These are phyloP conservation scores for Odontamblyopus rebecca DNA, from an alignment of 2,797 vertebrate genomes.

Conservation along the genomic window DNA sequence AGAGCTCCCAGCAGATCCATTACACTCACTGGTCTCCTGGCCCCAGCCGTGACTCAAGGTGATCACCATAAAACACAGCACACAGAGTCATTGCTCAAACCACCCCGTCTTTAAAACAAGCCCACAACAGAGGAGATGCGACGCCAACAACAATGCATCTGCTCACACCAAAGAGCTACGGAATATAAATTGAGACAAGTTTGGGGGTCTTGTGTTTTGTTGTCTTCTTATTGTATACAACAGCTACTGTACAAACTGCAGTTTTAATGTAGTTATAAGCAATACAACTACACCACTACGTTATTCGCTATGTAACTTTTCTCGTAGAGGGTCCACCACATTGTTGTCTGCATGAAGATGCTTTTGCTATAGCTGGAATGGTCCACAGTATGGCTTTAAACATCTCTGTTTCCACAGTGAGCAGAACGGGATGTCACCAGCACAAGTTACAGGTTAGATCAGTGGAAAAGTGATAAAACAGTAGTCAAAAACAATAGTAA, in stretches of 20 bases:
- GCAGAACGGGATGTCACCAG: no score
- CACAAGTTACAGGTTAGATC: no score
- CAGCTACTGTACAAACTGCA: no score
- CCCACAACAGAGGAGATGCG: constrained; percentile 35
- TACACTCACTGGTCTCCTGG: constrained; percentile 85
- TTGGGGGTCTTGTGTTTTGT: neutral
- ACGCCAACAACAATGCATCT: constrained; percentile 19
- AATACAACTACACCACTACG: no score
- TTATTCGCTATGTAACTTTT: no score
- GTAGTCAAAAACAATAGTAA: no score
- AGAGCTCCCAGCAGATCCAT: constrained; percentile 81
- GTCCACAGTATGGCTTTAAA: no score
- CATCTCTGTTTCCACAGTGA: no score
- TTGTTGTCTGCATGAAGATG: neutral
- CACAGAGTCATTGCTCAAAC: constrained; percentile 60
- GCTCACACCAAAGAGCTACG: neutral
- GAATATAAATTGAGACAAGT: neutral
- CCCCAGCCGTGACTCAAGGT: constrained; percentile 83
- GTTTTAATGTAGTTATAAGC: no score
- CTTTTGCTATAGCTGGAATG: neutral
- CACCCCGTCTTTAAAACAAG: constrained; percentile 60
- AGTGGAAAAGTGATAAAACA: no score
- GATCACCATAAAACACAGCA: constrained; percentile 79
- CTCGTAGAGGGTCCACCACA: neutral
- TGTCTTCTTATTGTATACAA: neutral